These are phyloP conservation scores for Penaeus chinensis DNA, from an alignment of 1,140 invertebrate genomes.

Conservation along the genomic window DNA sequence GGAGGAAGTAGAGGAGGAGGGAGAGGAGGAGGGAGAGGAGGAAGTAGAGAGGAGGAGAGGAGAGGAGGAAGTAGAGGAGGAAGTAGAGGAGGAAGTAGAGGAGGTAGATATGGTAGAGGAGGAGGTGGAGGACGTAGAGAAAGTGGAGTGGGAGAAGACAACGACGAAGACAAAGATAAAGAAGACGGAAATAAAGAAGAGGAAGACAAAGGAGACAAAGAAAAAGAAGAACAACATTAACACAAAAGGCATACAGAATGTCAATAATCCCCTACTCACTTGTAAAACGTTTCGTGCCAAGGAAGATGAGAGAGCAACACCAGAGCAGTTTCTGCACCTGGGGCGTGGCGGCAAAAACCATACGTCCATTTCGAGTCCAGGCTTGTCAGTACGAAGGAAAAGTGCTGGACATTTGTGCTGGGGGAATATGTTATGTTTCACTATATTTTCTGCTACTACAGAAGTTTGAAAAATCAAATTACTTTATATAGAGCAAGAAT, in stretches of 20 bases:
- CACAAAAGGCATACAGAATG: constrained; percentile 54
- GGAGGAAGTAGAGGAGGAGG: too few relatives aligned
- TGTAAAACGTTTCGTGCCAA: constrained; percentile 96
- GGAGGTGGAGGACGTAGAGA: too few relatives aligned
- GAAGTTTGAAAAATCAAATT: neutral
- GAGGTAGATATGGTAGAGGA: too few relatives aligned
- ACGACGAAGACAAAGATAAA: too few relatives aligned
- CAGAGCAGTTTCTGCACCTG: constrained; percentile 81
- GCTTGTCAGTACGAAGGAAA: constrained; percentile 93
- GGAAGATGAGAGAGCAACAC: constrained; percentile 87
- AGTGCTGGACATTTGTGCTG: constrained; percentile 82
- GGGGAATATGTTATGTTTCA: constrained; percentile 63
- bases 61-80: too few relatives aligned
- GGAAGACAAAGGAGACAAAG: neutral
- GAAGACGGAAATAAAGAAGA: neutral
- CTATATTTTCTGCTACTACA: neutral
- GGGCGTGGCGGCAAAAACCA: constrained; percentile 93
- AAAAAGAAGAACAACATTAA: too few relatives aligned
- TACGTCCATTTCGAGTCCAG: constrained; percentile 95
- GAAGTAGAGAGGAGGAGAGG: too few relatives aligned
- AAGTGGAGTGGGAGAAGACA: too few relatives aligned
- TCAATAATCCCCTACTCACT: constrained; percentile 70
- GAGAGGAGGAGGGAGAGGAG: too few relatives aligned
- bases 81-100: too few relatives aligned
- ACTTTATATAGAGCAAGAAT: too few relatives aligned